These are phyloP conservation scores for Lamellibrachia satsuma DNA, from an alignment of 2,888 invertebrate species.

Conservation along the genomic window DNA sequence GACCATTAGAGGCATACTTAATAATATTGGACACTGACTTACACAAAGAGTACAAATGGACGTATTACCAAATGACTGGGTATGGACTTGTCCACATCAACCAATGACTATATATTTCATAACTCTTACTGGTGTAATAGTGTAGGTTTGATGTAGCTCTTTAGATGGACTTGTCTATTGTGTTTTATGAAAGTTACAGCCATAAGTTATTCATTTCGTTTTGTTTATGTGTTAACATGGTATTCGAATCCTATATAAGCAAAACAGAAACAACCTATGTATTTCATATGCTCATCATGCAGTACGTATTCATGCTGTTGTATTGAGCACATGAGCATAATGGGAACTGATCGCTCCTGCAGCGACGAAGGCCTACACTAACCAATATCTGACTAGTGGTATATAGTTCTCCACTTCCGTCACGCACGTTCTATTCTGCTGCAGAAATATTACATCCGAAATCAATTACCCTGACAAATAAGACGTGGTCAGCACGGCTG, in stretches of 20 bases:
- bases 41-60: neutral
- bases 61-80: neutral
- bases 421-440: neutral
- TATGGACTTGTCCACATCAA: too few relatives aligned
- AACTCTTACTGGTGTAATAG: neutral
- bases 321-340: neutral
- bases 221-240: neutral
- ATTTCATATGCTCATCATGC: neutral
- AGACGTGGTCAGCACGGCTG: neutral
- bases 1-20: neutral
- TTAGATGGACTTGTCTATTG: neutral
- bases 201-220: neutral
- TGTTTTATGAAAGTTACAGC: neutral
- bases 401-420: neutral
- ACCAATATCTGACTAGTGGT: neutral
- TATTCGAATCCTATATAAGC: neutral
- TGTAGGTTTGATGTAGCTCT: neutral
- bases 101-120: neutral
- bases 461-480: neutral
- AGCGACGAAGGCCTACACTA: neutral
- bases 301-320: neutral
- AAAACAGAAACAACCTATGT: neutral
- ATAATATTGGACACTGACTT: neutral
- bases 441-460: neutral
- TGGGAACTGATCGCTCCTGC: neutral